phyloP scores from a whole-genome alignment of 2,113 vertebrate genomes.

The Neogobius melanostomus region DNA sequence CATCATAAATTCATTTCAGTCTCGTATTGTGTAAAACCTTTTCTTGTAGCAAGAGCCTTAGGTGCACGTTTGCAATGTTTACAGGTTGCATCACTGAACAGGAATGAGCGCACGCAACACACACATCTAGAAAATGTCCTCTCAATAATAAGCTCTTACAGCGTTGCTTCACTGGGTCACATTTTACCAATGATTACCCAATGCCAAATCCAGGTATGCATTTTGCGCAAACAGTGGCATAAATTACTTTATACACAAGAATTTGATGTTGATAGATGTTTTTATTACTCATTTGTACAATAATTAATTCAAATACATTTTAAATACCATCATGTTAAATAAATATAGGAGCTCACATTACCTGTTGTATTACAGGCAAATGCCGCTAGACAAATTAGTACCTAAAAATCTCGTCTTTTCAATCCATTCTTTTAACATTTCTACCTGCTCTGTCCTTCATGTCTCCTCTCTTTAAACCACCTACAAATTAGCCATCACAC shows the following conservation, averaged over 20 bases:
- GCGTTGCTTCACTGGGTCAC: too few species aligned
- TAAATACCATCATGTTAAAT: conserved; percentile 15
- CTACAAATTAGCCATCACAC: background rate
- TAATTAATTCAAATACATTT: conserved; percentile 26
- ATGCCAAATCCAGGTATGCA: too few species aligned
- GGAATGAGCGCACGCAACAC: background rate
- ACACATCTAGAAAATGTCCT: background rate
- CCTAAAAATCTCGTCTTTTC: background rate
- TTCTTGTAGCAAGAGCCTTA: background rate
- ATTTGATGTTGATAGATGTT: background rate
- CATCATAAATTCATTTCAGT: background rate
- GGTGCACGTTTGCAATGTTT: background rate
- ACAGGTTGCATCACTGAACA: background rate
- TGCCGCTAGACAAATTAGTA: conserved; percentile 1
- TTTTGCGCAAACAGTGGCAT: too few species aligned
- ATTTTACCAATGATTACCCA: too few species aligned
- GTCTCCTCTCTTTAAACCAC: background rate
- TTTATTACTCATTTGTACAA: too few species aligned
- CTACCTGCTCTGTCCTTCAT: background rate
- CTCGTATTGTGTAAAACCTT: background rate
- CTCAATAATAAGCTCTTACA: background rate
- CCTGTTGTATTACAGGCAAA: background rate
- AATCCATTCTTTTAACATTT: background rate
- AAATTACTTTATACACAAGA: background rate
- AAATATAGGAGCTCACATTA: conserved; percentile 35